Base-by-base conservation (phyloP, 2,113 vertebrate species). In the Callorhinus ursinus region DNA sequence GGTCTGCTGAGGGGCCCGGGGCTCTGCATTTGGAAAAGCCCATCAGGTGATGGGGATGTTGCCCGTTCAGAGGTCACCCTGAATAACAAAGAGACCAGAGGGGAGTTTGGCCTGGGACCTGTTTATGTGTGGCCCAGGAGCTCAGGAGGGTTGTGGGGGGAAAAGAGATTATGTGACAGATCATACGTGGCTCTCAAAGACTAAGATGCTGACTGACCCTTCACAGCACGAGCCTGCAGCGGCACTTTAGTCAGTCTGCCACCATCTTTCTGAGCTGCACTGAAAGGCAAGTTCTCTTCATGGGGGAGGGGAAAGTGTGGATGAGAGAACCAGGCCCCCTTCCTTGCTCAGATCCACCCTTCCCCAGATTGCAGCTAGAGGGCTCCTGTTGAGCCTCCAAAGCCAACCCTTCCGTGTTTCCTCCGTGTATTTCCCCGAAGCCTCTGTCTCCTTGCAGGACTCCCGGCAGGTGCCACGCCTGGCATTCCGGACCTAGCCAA, bases 11-110 rank as follows among this genome's bases (percentile, higher is more conserved):
- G 6, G 42, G 55, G 11, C 31, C 67, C 33, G 2, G 26, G 19
- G 1, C 8, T 33, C 36, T 21, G 79, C 31, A 36, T 55, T 7
- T 28, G n/a, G 39, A 9, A 6, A 4, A 4, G 8, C 26, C 1
- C 10, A 10, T 19, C 31, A 26, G 7, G 31, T 42, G 26, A 18
- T 6, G 14, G 0, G 0, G 22, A 12, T 2, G 13, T 5, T 11
- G 72, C 33, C 19, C 26, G 55, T 26, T 42, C 19, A 28, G 61
- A 28, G 53, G 19, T 39, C 31, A 7, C 49, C 5, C 31, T 2
- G n/a, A 11, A 2, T 1, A 74, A 39, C 28, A 16, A 14, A 36
- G 26, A 18, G n/a, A 11, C 8, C 5, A 31, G 22, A 8, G 19
- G 0, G 18, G 28, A 5, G 10, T 3, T 21, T 2, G n/a, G 2